Percentiles rank a stretch among this genome's conserved stretches.
Evolutionary conservation across 2,888 invertebrate genomes (phyloP).

Genomic region (Brachyopa scutellaris): DNA sequence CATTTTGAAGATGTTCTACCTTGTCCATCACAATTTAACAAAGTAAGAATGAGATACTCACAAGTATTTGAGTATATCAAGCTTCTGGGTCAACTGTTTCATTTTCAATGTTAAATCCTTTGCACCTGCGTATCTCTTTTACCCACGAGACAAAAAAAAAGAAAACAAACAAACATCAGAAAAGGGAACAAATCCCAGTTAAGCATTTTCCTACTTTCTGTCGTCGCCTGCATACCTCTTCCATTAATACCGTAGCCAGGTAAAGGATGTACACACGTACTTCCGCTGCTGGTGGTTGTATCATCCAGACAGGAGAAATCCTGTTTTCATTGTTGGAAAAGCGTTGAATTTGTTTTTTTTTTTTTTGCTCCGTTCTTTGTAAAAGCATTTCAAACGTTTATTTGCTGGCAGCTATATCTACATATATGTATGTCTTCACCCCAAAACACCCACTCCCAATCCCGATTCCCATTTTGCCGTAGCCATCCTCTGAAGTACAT

Average conservation of each 20-base stretch:
- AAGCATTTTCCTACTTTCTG: neutral
- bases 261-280: neutral
- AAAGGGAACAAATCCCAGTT: conserved; percentile 1
- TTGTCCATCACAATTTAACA: too few relatives aligned
- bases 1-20: too few relatives aligned
- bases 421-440: conserved; percentile 18
- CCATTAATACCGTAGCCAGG: neutral
- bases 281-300: conserved; percentile 9
- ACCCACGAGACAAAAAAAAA: neutral
- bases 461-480: neutral
- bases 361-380: conserved; percentile 11
- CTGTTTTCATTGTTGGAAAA: conserved; percentile 59
- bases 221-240: neutral
- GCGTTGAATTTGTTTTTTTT: conserved; percentile 30
- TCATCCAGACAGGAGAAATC: conserved; percentile 52
- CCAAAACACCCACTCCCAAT: neutral
- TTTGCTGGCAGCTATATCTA: conserved; percentile 27
- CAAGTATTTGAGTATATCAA: too few relatives aligned
- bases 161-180: neutral
- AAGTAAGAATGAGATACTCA: too few relatives aligned
- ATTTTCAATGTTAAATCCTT: too few relatives aligned
- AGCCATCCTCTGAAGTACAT: conserved; percentile 26
- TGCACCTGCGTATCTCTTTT: too few relatives aligned
- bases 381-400: conserved; percentile 43
- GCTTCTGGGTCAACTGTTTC: too few relatives aligned